phyloP scores from a whole-genome alignment of 2,797 vertebrate species.

The Etheostoma perlongum region DNA sequence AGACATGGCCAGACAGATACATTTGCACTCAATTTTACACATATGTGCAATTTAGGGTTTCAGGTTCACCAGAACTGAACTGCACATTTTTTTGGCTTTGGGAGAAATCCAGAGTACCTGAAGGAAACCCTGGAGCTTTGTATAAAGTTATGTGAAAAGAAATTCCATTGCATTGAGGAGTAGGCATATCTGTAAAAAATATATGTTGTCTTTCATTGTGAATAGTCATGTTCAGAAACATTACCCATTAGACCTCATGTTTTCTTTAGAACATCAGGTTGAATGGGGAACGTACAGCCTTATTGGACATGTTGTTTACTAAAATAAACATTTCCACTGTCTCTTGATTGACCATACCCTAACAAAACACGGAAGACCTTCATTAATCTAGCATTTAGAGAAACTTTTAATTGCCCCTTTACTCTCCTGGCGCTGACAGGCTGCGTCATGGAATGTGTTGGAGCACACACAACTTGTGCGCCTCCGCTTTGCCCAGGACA shows the following conservation, averaged over 20 bases:
- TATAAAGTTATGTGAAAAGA: not conserved
- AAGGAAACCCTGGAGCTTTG: not conserved
- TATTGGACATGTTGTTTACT: constrained; percentile 26
- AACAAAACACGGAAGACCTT: constrained; percentile 33
- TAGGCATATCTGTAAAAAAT: not conserved
- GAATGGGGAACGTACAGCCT: not conserved
- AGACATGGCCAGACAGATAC: not conserved
- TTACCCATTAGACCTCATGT: not conserved
- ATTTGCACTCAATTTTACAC: constrained; percentile 9
- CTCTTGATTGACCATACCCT: not conserved
- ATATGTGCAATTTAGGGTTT: constrained; percentile 7
- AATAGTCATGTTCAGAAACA: not conserved
- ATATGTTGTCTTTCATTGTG: not conserved
- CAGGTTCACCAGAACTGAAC: not conserved
- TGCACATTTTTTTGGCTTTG: not conserved
- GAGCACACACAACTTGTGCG: constrained; percentile 55
- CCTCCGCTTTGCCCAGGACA: constrained; percentile 70
- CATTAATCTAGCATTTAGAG: constrained; percentile 34
- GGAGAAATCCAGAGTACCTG: not conserved
- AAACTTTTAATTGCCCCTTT: constrained; percentile 47
- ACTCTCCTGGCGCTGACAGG: constrained; percentile 50
- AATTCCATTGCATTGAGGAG: not conserved
- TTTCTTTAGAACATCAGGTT: not conserved
- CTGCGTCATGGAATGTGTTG: constrained; percentile 62
- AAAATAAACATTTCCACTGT: constrained; percentile 15